Percentiles rank a stretch among this genome's conserved stretches.
phyloP scores from a whole-genome alignment of 2,113 vertebrate genomes.

The Alexandromys fortis region DNA sequence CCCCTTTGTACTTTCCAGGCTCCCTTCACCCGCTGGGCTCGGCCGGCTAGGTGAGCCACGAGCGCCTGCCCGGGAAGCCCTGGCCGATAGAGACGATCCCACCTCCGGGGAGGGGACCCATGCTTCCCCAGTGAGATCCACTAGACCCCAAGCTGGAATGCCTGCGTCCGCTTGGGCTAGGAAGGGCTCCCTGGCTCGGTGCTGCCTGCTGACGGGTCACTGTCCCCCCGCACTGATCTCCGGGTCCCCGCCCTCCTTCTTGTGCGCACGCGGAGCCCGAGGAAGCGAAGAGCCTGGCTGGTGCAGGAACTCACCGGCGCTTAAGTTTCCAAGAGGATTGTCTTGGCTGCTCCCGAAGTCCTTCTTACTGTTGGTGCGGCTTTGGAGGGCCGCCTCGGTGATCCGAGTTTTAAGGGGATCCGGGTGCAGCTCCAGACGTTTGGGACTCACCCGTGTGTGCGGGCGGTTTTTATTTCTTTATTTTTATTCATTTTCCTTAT shows the following conservation, averaged over 20 bases:
- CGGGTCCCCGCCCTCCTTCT: background rate
- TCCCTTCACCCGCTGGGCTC: background rate
- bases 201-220: background rate
- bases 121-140: background rate
- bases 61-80: background rate
- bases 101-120: background rate
- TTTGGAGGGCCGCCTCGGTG: conserved; percentile 39
- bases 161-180: background rate
- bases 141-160: background rate
- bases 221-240: background rate
- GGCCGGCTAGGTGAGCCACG: background rate
- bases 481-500: background rate
- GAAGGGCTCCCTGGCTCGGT: background rate
- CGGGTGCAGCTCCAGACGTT: background rate
- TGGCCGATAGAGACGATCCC: background rate
- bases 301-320: conserved; percentile 30
- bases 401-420: conserved; percentile 19
- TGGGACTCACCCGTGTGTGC: background rate
- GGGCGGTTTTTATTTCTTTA: background rate
- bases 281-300: background rate
- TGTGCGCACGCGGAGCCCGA: background rate
- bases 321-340: conserved; percentile 59
- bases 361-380: conserved; percentile 46
- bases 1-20: conserved; percentile 76
- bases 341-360: background rate